Base-by-base conservation (phyloP, 2,113 vertebrate species). In the Leptocoma aspasia region DNA sequence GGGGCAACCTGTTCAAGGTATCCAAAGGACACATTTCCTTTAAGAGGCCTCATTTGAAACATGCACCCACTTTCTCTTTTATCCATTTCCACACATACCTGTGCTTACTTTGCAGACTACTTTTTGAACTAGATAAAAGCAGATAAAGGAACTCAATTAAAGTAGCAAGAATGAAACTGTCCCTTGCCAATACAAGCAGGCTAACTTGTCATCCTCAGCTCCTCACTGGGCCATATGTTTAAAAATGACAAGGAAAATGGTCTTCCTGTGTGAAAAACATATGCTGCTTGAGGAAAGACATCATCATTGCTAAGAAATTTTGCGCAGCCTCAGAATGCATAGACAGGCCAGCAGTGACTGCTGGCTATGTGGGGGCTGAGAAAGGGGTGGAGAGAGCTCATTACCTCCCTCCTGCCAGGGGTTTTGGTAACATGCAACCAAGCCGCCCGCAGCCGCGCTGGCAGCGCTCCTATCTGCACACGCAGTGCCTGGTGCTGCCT, bases 391-490 rank as follows among this genome's bases (percentile, higher is more conserved):
- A 30, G 18, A 26, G 5, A 56, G 72, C 90, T 86, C 90, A 21
- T 35, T 50, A 6, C 76, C 35, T 73, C 88, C 80, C 69, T 78
- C 52, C 90, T 86, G 24, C 56, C 75, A 64, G 37, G 70, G 91
- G 41, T 86, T 89, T 84, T 61, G 94, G 95, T 95, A n/a, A 33
- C 11, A 2, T 8, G 66, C 84, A 80, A 82, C 84, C 84, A 61
- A 66, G 45, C 17, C 2, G 17, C 26, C 66, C 8, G 13, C 90
- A 89, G 93, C 78, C 27, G 13, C 9, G 89, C 92, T 97, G 92
- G 92, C 96, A 97, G 72, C 4, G 65, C 93, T 96, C 96, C 90
- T 97, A 97, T 97, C 95, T 93, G 88, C 77, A 15, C 15, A 1
- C 23, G 1, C 94, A 93, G 72, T 5, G 93, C 85, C 90, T 80